Conservation (phyloP, 2,113 vertebrate genomes). For the Eurystomus gularis region DNA sequence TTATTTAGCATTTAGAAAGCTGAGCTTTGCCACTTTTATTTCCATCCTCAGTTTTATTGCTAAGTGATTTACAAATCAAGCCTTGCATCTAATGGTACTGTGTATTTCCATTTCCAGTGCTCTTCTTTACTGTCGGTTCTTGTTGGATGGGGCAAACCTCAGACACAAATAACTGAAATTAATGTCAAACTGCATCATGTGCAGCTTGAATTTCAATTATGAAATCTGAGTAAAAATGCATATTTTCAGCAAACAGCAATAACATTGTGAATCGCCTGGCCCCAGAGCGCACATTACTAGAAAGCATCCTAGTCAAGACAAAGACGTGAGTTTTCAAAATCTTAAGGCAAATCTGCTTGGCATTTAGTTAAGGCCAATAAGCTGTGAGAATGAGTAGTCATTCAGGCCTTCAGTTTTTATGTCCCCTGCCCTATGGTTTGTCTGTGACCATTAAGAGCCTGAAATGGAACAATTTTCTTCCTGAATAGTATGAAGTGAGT, state of each 20-base stretch:
- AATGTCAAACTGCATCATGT: constrained; percentile 69
- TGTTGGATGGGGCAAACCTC: constrained; percentile 43
- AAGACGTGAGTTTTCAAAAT: not conserved
- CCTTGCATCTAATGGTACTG: constrained; percentile 32
- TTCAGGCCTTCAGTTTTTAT: not conserved
- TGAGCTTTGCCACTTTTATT: constrained; percentile 68
- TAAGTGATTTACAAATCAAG: constrained; percentile 70
- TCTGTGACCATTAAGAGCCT: not conserved
- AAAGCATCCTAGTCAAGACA: constrained; percentile 16
- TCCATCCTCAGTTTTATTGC: constrained; percentile 48
- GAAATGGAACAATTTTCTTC: not conserved
- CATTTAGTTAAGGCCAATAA: constrained; percentile 35
- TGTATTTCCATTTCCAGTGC: constrained; percentile 58
- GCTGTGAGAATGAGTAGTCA: not conserved
- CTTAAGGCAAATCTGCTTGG: constrained; percentile 17
- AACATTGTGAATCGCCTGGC: not conserved
- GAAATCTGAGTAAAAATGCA: constrained; percentile 28
- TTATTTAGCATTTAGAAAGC: constrained; percentile 69
- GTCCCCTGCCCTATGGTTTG: not conserved
- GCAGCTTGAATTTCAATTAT: constrained; percentile 67
- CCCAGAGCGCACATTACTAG: not conserved
- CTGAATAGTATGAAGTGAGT: not conserved
- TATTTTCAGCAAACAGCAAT: constrained; percentile 40
- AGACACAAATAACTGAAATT: constrained; percentile 58
- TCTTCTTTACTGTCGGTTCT: constrained; percentile 44